Percentiles rank a stretch among this genome's conserved stretches.
Evolutionary conservation across 2,888 invertebrate species (phyloP).

Genomic region (Hyposoter dolosus): DNA sequence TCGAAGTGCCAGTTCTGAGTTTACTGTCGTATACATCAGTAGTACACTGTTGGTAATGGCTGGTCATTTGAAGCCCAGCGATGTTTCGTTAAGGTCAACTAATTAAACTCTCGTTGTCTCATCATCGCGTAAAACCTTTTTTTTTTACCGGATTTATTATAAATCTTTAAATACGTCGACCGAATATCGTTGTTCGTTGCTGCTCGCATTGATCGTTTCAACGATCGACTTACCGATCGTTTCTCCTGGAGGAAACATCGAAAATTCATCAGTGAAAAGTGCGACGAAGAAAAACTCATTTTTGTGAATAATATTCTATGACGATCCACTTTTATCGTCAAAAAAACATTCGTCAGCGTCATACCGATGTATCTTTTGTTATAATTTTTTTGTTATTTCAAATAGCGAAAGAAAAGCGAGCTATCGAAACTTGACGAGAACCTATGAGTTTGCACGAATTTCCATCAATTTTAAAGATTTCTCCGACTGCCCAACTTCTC

Average conservation of each 20-base stretch:
- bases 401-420: conserved; percentile 7
- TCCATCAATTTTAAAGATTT: background rate
- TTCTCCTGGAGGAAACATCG: background rate
- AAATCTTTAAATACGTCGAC: background rate
- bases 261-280: conserved; percentile 28
- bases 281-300: conserved; percentile 1
- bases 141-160: background rate
- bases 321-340: background rate
- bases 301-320: background rate
- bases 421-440: background rate
- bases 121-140: conserved; percentile 25
- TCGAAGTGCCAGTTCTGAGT: conserved; percentile 49
- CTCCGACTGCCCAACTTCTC: background rate
- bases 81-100: conserved; percentile 45
- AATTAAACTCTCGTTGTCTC: conserved; percentile 28
- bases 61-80: conserved; percentile 48
- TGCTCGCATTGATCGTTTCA: background rate
- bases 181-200: background rate
- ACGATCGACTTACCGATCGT: conserved; percentile 14
- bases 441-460: background rate
- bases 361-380: background rate
- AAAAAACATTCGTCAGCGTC: background rate
- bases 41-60: conserved; percentile 47
- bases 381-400: background rate
- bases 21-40: conserved; percentile 53